Evolutionary conservation across 1,140 invertebrate genomes (phyloP), one percentile per base, ranked within the genome.

Genomic region (Drosophila rhopaloa): DNA sequence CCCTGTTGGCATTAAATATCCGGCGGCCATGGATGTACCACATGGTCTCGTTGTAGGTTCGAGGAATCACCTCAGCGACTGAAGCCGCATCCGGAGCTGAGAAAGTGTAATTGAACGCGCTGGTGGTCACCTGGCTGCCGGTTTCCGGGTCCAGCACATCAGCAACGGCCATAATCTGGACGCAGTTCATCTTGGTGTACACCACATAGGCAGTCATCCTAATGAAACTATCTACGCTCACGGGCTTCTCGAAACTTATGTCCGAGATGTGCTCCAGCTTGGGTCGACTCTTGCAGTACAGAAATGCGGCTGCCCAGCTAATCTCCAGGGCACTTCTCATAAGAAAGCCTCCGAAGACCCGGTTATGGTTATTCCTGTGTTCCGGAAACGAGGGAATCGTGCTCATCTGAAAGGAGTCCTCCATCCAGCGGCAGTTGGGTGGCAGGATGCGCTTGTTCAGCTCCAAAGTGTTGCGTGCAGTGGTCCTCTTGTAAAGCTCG

Each of bases 301-400:
- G 83, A 74, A 94, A 94, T 1, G 94, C 95, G 71, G 94, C 94
- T 10, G 95, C 93, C 94, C 94, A 96, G 35, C 95, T 96, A 24
- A 97, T 92, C 93, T 97, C 96, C 50, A 95, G 93, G 2, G 96
- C 96, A 62, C 94, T 93, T 56, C 96, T 93, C 96, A 97, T 97
- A 9, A 97, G 93, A 92, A 95, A 97, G 1, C 96, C 96, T 62
- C 96, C 97, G 93, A 97, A 97, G 41, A 97, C 95, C 81, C 96
- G 96, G 85, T 96, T 96, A 78, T 97, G 96, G 40, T 96, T 92
- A 92, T 97, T 97, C 44, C 96, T 78, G 56, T 92, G 72, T 51
- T 92, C 89, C 0, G 91, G 91, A 32, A 86, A 91, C 0, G 89
- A 91, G 3, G 74, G 51, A 24, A 79, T 76, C 4, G 84, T 91